phyloP scores from a whole-genome alignment of 2,113 vertebrate genomes.

The Toxotes jaculatrix region DNA sequence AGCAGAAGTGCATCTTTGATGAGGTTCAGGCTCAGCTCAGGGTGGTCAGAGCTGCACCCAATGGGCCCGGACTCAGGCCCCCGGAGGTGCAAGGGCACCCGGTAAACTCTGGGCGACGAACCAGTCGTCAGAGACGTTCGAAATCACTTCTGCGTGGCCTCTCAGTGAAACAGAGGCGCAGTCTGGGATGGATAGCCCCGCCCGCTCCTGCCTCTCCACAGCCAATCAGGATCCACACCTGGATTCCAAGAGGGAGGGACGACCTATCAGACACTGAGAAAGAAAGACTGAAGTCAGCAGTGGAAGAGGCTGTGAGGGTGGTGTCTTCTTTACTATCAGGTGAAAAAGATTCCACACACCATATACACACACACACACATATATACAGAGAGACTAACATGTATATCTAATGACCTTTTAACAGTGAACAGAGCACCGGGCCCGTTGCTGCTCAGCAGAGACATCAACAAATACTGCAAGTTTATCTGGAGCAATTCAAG shows the following conservation, averaged over 20 bases:
- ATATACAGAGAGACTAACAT: background rate
- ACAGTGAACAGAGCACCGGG: constrained; percentile 71
- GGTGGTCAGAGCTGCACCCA: constrained; percentile 59
- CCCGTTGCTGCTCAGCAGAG: constrained; percentile 80
- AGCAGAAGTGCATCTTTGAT: constrained; percentile 81
- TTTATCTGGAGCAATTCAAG: constrained; percentile 84
- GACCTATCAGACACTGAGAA: constrained; percentile 67
- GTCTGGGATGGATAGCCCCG: background rate
- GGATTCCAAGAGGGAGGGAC: constrained; percentile 70
- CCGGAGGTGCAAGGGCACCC: too few relatives aligned
- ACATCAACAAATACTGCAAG: constrained; percentile 85
- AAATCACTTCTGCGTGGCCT: background rate
- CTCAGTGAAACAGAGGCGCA: constrained; percentile 32
- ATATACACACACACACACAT: background rate
- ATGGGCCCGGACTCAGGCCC: background rate
- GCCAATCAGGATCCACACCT: constrained; percentile 83
- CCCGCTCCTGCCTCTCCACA: constrained; percentile 42
- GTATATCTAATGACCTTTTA: background rate
- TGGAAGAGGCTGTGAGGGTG: constrained; percentile 74
- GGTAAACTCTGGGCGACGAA: background rate
- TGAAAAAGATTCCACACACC: constrained; percentile 17
- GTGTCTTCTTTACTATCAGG: constrained; percentile 83
- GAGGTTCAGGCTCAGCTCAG: constrained; percentile 74
- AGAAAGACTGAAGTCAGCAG: constrained; percentile 65
- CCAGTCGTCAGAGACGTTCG: background rate